phyloP scores from a whole-genome alignment of 1,140 invertebrate species.

The Lamellibrachia luymesi region DNA sequence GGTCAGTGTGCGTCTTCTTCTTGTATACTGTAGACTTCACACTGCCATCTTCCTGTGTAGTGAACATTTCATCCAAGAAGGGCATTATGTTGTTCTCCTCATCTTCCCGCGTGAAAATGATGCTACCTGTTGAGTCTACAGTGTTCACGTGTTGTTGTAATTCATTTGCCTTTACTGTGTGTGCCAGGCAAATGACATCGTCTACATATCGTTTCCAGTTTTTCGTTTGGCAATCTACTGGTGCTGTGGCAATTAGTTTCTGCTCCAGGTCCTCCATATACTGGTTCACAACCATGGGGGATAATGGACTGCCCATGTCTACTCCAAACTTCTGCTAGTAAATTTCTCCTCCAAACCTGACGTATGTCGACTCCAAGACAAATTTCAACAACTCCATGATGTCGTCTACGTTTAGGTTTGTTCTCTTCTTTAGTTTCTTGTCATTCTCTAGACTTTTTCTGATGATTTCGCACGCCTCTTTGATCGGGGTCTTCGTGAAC shows the following conservation, averaged over 20 bases:
- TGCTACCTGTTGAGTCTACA: background rate
- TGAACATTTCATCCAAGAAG: too few relatives aligned
- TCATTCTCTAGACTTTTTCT: background rate
- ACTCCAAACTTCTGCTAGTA: background rate
- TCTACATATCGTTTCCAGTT: conserved; percentile 11
- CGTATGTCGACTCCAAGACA: background rate
- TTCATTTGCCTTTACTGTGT: background rate
- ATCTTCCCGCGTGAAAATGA: too few relatives aligned
- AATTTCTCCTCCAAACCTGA: background rate
- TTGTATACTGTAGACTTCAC: too few relatives aligned
- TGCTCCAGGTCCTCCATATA: conserved; percentile 10
- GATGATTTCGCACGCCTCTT: background rate
- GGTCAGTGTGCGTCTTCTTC: too few relatives aligned
- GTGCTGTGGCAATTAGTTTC: background rate
- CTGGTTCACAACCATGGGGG: conserved; percentile 10
- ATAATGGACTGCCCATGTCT: conserved; percentile 8
- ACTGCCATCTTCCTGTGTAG: too few relatives aligned
- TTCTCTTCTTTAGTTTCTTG: background rate
- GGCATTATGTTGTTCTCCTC: too few relatives aligned
- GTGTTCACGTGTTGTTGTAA: background rate
- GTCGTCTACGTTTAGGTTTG: background rate
- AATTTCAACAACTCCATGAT: background rate
- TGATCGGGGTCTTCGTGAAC: conserved; percentile 11
- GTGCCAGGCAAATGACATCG: background rate
- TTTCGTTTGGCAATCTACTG: background rate